Percentiles rank a stretch among this genome's conserved stretches.
Conservation (phyloP, 1,140 invertebrate species). For the Procambarus virginalis region DNA sequence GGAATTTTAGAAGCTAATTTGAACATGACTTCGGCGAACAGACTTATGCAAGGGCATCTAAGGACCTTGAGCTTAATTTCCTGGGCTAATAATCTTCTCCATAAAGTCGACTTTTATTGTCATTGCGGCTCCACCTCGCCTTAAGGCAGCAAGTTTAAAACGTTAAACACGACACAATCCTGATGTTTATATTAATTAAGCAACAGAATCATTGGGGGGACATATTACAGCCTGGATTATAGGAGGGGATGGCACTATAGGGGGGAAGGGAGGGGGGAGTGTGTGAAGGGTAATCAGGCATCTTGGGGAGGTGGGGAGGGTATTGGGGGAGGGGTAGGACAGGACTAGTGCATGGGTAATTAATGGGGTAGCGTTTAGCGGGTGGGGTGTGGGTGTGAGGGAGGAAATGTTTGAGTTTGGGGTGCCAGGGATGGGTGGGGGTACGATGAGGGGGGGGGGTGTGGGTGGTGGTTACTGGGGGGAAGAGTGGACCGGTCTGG, state of each 20-base stretch:
- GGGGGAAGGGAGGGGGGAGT: not conserved
- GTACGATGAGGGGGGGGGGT: not conserved
- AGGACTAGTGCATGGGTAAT: too few species aligned
- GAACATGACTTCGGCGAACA: not conserved
- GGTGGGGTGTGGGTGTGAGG: not conserved
- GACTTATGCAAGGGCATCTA: constrained; percentile 51
- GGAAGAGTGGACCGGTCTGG: not conserved
- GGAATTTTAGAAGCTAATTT: too few species aligned
- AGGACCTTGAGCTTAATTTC: constrained; percentile 61
- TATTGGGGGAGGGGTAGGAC: not conserved
- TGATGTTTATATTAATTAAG: constrained; percentile 67
- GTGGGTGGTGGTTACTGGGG: not conserved
- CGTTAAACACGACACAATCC: constrained; percentile 67
- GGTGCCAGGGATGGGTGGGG: not conserved
- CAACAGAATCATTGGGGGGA: constrained; percentile 53
- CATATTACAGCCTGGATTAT: constrained; percentile 28
- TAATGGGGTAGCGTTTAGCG: too few species aligned
- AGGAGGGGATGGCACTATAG: not conserved
- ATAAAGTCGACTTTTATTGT: constrained; percentile 67
- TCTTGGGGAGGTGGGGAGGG: not conserved
- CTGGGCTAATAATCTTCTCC: constrained; percentile 63
- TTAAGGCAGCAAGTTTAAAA: constrained; percentile 65
- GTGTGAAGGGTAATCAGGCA: not conserved
- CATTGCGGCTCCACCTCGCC: constrained; percentile 64
- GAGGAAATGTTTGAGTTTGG: not conserved